Evolutionary conservation across 2,113 vertebrate genomes (phyloP).

Genomic region (Cyanoderma ruficeps): DNA sequence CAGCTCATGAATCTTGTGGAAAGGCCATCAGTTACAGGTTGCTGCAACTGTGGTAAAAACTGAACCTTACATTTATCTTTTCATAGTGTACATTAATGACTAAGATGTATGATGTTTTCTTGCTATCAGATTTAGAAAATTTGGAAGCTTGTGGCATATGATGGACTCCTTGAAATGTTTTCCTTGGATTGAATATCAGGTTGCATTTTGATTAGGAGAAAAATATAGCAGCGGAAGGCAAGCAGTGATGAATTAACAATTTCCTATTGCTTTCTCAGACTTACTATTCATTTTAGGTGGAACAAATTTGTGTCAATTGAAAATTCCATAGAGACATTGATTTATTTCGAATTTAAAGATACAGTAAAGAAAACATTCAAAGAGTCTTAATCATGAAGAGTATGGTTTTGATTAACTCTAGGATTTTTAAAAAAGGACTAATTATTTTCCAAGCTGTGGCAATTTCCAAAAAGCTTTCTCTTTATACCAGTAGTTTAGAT

Average conservation of each 20-base stretch:
- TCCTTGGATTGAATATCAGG: conserved; percentile 30
- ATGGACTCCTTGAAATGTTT: conserved; percentile 43
- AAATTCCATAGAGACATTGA: conserved; percentile 25
- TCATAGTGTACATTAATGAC: background rate
- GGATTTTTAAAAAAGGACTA: background rate
- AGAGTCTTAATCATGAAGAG: background rate
- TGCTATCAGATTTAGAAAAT: conserved; percentile 17
- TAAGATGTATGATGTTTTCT: conserved; percentile 10
- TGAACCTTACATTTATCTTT: conserved; percentile 32
- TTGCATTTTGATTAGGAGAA: conserved; percentile 52
- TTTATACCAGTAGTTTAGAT: background rate
- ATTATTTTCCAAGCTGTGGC: background rate
- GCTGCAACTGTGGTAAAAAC: conserved; percentile 4
- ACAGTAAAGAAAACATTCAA: conserved; percentile 4
- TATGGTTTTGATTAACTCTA: background rate
- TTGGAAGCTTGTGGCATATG: conserved; percentile 7
- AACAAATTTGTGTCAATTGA: conserved; percentile 50
- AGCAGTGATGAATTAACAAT: conserved; percentile 59
- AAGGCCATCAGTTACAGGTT: conserved; percentile 31
- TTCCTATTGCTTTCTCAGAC: conserved; percentile 37
- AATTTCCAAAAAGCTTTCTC: background rate
- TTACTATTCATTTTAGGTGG: conserved; percentile 45
- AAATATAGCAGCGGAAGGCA: background rate
- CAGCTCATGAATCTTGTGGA: conserved; percentile 50
- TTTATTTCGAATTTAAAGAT: conserved; percentile 24